phyloP scores from a whole-genome alignment of 1,140 invertebrate genomes.

The Trichomalopsis sarcophagae region DNA sequence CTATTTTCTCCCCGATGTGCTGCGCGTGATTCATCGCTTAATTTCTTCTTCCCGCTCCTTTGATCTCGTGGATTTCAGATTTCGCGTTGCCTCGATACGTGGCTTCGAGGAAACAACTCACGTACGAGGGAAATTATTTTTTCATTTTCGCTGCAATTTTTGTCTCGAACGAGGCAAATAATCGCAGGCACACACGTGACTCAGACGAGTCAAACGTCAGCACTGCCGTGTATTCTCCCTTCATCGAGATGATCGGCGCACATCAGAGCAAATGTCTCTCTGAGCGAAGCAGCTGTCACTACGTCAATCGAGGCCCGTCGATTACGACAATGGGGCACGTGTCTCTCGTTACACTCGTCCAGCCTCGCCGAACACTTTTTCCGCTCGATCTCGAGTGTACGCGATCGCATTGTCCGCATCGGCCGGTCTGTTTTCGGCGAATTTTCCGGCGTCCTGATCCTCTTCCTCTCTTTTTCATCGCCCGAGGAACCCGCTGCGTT shows the following conservation, averaged over 20 bases:
- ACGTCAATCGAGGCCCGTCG: neutral
- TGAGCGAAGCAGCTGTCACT: too few relatives aligned
- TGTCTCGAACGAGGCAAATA: too few relatives aligned
- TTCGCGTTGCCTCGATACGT: too few relatives aligned
- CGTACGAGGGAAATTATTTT: too few relatives aligned
- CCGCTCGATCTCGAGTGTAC: neutral
- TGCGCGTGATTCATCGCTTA: conserved; percentile 34
- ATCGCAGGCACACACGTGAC: too few relatives aligned
- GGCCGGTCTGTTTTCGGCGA: conserved; percentile 7
- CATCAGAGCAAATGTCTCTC: too few relatives aligned
- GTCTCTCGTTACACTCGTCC: neutral
- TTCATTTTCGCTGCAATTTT: too few relatives aligned
- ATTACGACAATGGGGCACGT: conserved; percentile 5
- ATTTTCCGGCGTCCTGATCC: neutral
- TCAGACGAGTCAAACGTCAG: neutral
- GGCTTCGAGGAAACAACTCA: too few relatives aligned
- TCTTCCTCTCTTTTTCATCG: neutral
- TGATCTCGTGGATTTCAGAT: neutral
- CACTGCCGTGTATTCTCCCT: neutral
- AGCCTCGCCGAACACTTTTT: neutral
- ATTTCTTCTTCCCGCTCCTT: conserved; percentile 30
- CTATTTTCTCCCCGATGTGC: neutral
- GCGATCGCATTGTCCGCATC: neutral
- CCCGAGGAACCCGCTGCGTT: neutral
- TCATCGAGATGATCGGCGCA: neutral